These are phyloP conservation scores for Artemia franciscana DNA, from an alignment of 1,140 invertebrate genomes.

Conservation along the genomic window DNA sequence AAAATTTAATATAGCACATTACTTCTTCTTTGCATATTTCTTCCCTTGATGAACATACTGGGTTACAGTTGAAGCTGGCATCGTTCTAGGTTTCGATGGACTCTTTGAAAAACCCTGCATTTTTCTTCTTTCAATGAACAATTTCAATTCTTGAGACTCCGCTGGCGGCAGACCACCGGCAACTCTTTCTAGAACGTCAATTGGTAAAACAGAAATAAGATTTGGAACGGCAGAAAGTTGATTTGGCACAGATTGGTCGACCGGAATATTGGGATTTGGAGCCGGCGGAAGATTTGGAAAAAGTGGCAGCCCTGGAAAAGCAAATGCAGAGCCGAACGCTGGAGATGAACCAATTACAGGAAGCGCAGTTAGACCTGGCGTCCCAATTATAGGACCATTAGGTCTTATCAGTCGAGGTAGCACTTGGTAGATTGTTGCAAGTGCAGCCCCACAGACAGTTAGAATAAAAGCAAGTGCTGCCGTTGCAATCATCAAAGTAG, in stretches of 20 bases:
- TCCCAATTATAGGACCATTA: background rate
- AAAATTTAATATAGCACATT: too few relatives aligned
- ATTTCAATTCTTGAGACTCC: too few relatives aligned
- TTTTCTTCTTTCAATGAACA: too few relatives aligned
- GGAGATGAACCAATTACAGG: background rate
- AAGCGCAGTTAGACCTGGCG: background rate
- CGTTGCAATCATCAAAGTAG: background rate
- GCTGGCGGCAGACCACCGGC: too few relatives aligned
- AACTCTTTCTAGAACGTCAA: too few relatives aligned
- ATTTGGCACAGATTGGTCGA: background rate
- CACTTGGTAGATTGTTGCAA: background rate
- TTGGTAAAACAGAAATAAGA: too few relatives aligned
- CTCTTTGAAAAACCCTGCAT: too few relatives aligned
- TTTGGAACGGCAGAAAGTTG: background rate
- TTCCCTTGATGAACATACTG: too few relatives aligned
- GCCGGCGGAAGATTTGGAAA: background rate
- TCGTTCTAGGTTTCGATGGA: too few relatives aligned
- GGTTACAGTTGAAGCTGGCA: too few relatives aligned
- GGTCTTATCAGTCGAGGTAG: background rate
- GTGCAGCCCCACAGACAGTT: background rate
- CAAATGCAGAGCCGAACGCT: background rate
- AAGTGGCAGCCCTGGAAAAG: background rate
- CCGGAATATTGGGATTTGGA: background rate
- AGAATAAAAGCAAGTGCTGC: background rate
- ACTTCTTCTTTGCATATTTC: too few relatives aligned